A percentile compares a stretch with the other conserved stretches of the same genome.
These are phyloP conservation scores for Neuroterus valhalla DNA, from an alignment of 1,140 invertebrate species.

Conservation along the genomic window DNA sequence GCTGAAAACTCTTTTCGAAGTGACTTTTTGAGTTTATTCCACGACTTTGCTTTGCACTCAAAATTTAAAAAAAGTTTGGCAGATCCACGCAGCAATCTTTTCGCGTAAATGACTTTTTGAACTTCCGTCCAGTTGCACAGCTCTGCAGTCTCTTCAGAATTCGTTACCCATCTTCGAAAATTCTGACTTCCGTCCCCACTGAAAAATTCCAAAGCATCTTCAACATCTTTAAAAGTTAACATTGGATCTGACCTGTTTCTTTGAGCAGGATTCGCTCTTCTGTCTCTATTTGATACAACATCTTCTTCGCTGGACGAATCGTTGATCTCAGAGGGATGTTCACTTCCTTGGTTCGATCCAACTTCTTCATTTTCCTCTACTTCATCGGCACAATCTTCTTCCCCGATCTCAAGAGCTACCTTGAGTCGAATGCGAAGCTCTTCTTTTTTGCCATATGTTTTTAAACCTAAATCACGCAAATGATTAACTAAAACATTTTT, in stretches of 20 bases:
- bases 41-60: too few relatives aligned
- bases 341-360: conserved; percentile 73
- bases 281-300: background rate
- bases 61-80: too few relatives aligned
- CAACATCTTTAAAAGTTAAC: too few relatives aligned
- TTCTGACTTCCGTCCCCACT: background rate
- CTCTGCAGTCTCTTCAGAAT: background rate
- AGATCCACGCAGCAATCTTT: too few relatives aligned
- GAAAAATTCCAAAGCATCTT: background rate
- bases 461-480: conserved; percentile 72
- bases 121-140: background rate
- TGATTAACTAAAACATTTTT: conserved; percentile 68
- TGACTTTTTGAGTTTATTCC: too few relatives aligned
- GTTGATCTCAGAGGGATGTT: conserved; percentile 52
- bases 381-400: conserved; percentile 74
- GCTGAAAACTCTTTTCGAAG: too few relatives aligned
- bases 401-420: conserved; percentile 23
- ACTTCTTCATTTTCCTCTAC: conserved; percentile 72
- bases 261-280: background rate
- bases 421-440: conserved; percentile 43
- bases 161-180: background rate
- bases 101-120: too few relatives aligned
- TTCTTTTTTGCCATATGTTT: conserved; percentile 73
- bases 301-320: background rate
- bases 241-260: background rate